Base-by-base conservation (phyloP, 2,113 vertebrate genomes). In the Varanus salvator region DNA sequence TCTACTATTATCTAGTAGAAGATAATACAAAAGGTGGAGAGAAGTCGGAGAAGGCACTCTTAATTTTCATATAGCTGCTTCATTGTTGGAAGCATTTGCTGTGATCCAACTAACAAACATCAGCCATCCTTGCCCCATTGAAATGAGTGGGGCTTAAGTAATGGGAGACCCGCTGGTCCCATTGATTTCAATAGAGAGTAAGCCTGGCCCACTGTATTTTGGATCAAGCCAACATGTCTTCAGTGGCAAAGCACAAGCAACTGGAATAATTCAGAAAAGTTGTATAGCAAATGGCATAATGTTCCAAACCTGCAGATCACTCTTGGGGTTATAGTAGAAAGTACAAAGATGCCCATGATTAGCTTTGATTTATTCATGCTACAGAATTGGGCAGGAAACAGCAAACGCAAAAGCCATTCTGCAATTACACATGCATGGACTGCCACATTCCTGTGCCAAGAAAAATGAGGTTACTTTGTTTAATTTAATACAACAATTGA, bases 221-320 rank as follows among this genome's bases (percentile, higher is more conserved):
- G 14, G 44, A 38, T 44, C 75, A 76, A 44, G 74, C 74, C 17
- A 21, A 6, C 19, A 7, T 90, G 66, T 87, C 74, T 0, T 95
- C 90, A 85, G 87, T 86, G 93, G 92, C 92, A 95, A 95, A 93
- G 89, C 83, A 95, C 90, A 78, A 94, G 95, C 88, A 92, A 91
- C 72, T 87, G 75, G 90, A 81, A 85, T 93, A 95, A 95, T 93
- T 95, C 91, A 86, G 91, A 84, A 93, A 95, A 96, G 96, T 95
- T 89, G 95, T 95, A 92, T 94, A 95, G 93, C 80, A 93, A 96
- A 91, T 94, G 95, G 94, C 87, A 93, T 91, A 87, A 93, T 64
- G 60, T 64, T 64, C 60, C 60, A 64, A 64, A 15, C 60, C 17
- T 64, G 5, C 60, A 64, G 60, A 64, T 64, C 60, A 64, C 60